Conservation (phyloP, 2,113 vertebrate genomes). For the Elephas maximus region DNA sequence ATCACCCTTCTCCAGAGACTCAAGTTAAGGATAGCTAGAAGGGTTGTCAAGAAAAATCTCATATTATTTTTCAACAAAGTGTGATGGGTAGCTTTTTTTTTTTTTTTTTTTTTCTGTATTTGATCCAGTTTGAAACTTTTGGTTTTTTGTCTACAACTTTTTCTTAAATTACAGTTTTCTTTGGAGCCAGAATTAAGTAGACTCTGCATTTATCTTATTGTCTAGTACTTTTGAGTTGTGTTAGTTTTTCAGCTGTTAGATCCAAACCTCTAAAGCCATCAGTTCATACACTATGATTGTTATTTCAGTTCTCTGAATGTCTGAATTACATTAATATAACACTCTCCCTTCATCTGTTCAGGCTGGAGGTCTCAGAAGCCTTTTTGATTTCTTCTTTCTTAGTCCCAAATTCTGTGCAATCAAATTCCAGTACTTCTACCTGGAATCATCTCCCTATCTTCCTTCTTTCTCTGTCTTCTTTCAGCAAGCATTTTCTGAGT, state of each 20-base stretch:
- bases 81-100: background rate
- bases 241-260: background rate
- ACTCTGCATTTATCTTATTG: background rate
- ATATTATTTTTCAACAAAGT: slow-evolving; percentile 1
- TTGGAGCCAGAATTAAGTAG: background rate
- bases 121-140: background rate
- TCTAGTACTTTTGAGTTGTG: background rate
- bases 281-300: background rate
- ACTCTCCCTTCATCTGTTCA: background rate
- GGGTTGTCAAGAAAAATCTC: slow-evolving; percentile 79
- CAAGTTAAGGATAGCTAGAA: slow-evolving; percentile 40
- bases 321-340: background rate
- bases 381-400: background rate
- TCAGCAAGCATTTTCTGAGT: background rate
- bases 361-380: background rate
- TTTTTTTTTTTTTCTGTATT: background rate
- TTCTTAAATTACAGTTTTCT: background rate
- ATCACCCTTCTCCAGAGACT: background rate
- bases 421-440: background rate
- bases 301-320: background rate
- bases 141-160: background rate
- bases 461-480: background rate
- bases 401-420: background rate
- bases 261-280: background rate
- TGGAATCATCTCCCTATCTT: background rate